phyloP scores from a whole-genome alignment of 2,797 vertebrate species.

The Numenius phaeopus region DNA sequence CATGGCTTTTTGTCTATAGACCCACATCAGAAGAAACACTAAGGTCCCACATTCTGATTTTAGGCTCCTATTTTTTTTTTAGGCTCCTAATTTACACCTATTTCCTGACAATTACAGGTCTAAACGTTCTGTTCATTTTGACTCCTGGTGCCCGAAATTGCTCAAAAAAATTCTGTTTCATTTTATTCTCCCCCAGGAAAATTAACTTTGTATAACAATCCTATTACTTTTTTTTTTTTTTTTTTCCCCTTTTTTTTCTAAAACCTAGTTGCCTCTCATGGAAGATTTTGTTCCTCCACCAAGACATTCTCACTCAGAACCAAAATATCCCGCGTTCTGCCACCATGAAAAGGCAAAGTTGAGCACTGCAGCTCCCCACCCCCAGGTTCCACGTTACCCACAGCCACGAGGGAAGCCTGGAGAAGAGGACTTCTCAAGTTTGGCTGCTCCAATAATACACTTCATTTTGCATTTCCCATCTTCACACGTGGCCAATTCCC shows the following conservation, averaged over 20 bases:
- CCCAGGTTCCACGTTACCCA: fast-evolving
- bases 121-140: neutral
- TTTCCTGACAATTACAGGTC: neutral
- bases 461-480: neutral
- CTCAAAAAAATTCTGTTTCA: neutral
- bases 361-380: neutral
- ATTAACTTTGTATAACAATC: neutral
- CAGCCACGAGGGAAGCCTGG: neutral
- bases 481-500: neutral
- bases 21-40: neutral
- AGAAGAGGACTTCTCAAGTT: neutral
- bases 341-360: neutral
- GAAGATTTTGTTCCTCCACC: neutral
- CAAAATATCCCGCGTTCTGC: neutral
- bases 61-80: neutral
- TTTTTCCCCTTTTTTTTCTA: neutral
- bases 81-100: neutral
- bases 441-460: neutral
- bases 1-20: neutral
- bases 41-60: neutral
- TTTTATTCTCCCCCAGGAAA: neutral
- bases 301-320: neutral
- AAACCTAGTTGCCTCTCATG: neutral
- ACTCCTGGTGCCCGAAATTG: neutral
- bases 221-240: neutral